phyloP scores from a whole-genome alignment of 2,797 vertebrate genomes.

The Argya squamiceps region DNA sequence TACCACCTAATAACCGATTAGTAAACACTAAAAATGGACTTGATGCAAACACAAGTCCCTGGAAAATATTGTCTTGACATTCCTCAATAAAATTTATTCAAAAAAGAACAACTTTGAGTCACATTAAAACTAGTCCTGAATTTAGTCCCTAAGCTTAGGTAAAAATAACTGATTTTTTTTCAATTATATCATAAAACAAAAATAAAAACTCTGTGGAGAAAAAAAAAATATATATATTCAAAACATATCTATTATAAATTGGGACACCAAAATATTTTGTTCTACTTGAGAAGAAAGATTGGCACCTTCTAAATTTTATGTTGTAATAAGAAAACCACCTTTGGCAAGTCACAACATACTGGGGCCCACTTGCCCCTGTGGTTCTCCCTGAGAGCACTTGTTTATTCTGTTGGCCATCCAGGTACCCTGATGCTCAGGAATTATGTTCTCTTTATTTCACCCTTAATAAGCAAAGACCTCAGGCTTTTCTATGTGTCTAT shows the following conservation, averaged over 20 bases:
- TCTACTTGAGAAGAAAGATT: background rate
- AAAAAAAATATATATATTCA: too few relatives aligned
- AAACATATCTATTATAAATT: background rate
- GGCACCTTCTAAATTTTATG: rapidly evolving
- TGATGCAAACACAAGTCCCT: background rate
- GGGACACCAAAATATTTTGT: background rate
- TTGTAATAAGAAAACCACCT: rapidly evolving
- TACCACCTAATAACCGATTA: background rate
- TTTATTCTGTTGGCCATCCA: background rate
- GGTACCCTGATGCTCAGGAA: background rate
- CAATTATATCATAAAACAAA: background rate
- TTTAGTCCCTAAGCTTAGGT: background rate
- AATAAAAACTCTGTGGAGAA: background rate
- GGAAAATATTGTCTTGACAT: background rate
- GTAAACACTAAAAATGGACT: background rate
- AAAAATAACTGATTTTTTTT: background rate
- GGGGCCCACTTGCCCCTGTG: background rate
- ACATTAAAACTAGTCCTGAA: background rate
- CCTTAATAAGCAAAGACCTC: background rate
- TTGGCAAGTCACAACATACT: background rate
- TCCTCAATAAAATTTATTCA: background rate
- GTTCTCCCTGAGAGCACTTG: background rate
- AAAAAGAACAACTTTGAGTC: background rate
- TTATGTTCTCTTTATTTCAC: background rate
- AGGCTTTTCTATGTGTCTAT: background rate